These are phyloP conservation scores for Drosophila tripunctata DNA, from an alignment of 2,888 invertebrate genomes.

Conservation along the genomic window DNA sequence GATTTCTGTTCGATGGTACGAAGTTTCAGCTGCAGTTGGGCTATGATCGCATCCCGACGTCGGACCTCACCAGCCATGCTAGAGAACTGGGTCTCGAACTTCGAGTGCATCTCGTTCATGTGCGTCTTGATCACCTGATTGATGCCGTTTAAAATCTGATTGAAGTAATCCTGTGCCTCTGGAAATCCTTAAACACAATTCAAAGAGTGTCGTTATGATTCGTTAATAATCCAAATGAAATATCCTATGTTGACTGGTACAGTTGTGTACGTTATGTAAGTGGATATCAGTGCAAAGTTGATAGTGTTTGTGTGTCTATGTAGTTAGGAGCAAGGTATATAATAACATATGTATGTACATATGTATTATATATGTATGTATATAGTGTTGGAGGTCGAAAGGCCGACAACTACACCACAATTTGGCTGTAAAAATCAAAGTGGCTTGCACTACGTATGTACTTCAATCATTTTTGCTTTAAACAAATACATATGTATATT, in stretches of 20 bases:
- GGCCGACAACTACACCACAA: slow-evolving; percentile 23
- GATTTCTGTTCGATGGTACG: slow-evolving; percentile 86
- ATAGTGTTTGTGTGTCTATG: background rate
- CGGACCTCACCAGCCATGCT: slow-evolving; percentile 92
- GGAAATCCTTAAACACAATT: slow-evolving; percentile 85
- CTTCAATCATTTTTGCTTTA: slow-evolving; percentile 11
- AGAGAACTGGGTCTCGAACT: slow-evolving; percentile 90
- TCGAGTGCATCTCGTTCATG: slow-evolving; percentile 89
- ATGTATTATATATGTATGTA: background rate
- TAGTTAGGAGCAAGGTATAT: background rate
- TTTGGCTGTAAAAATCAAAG: slow-evolving; percentile 26
- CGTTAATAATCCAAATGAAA: slow-evolving; percentile 22
- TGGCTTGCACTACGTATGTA: slow-evolving; percentile 5
- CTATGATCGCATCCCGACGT: slow-evolving; percentile 92
- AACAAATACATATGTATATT: background rate
- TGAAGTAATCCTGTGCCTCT: slow-evolving; percentile 92
- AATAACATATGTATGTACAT: background rate
- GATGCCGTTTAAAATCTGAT: slow-evolving; percentile 91
- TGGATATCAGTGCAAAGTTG: background rate
- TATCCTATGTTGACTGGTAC: slow-evolving; percentile 4
- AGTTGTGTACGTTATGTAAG: background rate
- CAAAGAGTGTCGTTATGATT: background rate
- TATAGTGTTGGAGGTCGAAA: slow-evolving; percentile 1
- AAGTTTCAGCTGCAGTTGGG: slow-evolving; percentile 90
- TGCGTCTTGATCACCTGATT: slow-evolving; percentile 92